A percentile compares a stretch with the other conserved stretches of the same genome.
Conservation (phyloP, 2,113 vertebrate species). For the Pristiophorus japonicus region DNA sequence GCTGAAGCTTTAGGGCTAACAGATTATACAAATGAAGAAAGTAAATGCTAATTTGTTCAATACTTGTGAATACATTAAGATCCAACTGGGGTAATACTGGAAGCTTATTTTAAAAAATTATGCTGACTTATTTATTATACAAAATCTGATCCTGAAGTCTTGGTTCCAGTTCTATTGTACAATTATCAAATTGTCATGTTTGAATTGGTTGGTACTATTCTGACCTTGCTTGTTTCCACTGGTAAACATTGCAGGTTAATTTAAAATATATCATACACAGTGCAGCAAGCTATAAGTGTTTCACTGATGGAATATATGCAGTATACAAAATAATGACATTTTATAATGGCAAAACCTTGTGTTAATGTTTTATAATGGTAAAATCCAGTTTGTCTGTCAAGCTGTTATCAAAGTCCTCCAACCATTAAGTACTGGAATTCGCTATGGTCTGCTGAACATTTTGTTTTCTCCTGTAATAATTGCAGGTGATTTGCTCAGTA, state of each 20-base stretch:
- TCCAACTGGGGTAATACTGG: neutral
- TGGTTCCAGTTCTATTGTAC: neutral
- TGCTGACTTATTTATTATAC: neutral
- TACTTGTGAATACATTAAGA: constrained; percentile 40
- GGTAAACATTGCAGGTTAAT: neutral
- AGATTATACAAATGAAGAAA: constrained; percentile 27
- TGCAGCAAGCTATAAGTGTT: neutral
- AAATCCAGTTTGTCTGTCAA: neutral
- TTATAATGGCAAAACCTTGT: neutral
- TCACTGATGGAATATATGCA: neutral
- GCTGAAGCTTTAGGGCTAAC: constrained; percentile 41
- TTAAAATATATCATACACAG: neutral
- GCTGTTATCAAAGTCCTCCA: too few species aligned
- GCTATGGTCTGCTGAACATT: too few species aligned
- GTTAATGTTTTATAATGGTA: neutral
- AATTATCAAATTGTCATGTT: neutral
- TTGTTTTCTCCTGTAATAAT: too few species aligned
- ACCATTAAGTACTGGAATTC: too few species aligned
- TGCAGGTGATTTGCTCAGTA: too few species aligned
- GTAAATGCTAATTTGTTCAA: constrained; percentile 39
- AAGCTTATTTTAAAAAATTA: neutral
- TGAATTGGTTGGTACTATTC: neutral
- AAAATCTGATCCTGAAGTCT: neutral
- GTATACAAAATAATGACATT: neutral
- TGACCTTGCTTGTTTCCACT: neutral